phyloP scores from a whole-genome alignment of 2,113 vertebrate species.

The Lanius collurio region DNA sequence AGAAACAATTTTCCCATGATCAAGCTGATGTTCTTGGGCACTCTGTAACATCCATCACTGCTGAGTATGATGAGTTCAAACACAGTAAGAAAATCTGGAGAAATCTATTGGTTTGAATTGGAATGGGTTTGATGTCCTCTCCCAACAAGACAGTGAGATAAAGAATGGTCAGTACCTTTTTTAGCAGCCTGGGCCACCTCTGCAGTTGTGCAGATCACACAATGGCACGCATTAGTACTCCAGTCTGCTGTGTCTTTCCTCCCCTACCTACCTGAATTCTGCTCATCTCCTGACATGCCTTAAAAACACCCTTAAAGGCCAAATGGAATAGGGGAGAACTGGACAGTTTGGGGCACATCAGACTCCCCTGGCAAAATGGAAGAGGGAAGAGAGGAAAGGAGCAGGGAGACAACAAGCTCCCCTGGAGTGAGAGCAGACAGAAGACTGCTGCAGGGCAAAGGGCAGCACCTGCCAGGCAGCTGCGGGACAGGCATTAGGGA shows the following conservation, averaged over 20 bases:
- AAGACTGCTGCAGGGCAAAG: not conserved
- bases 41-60: not conserved
- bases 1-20: not conserved
- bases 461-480: not conserved
- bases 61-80: not conserved
- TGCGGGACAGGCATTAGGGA: rapidly evolving
- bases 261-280: not conserved
- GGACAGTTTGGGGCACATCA: not conserved
- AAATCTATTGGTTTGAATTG: not conserved
- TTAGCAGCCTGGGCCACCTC: not conserved
- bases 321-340: not conserved
- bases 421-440: not conserved
- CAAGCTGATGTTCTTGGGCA: not conserved
- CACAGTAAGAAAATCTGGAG: not conserved
- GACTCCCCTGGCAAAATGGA: not conserved
- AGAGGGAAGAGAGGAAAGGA: not conserved
- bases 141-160: not conserved
- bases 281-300: not conserved
- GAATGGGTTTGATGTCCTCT: not conserved
- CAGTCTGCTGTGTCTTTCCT: not conserved
- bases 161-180: not conserved
- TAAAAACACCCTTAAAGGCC: not conserved
- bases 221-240: rapidly evolving
- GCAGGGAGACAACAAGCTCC: not conserved
- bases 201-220: not conserved